phyloP scores from a whole-genome alignment of 2,113 vertebrate species.

The Atlantisia rogersi region DNA sequence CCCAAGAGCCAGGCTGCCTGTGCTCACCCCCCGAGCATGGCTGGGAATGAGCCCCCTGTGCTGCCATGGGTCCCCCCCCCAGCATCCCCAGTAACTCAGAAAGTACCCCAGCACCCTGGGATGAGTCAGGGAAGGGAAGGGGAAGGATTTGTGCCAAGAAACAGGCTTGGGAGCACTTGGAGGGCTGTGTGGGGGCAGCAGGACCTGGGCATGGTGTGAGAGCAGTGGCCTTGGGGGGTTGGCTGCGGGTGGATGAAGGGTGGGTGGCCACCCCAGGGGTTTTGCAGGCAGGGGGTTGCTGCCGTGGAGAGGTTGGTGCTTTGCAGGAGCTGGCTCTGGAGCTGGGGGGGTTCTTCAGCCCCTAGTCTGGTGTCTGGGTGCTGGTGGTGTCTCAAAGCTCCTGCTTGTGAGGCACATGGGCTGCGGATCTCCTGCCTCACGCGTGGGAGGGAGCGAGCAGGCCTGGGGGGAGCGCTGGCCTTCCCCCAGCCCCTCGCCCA shows the following conservation, averaged over 20 bases:
- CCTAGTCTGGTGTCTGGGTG: accelerated
- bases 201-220: neutral
- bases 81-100: neutral
- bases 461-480: neutral
- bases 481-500: no score
- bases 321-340: neutral
- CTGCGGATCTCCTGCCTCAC: accelerated
- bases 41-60: accelerated
- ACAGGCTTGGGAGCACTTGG: neutral
- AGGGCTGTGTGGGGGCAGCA: neutral
- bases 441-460: neutral
- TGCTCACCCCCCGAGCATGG: neutral
- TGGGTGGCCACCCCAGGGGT: accelerated
- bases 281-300: accelerated
- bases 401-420: accelerated
- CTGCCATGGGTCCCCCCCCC: accelerated
- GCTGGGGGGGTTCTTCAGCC: neutral
- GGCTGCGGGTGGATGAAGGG: neutral
- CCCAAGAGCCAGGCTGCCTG: neutral
- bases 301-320: accelerated
- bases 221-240: accelerated
- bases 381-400: neutral
- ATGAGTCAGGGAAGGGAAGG: neutral
- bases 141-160: neutral
- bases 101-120: neutral